Conservation (phyloP, 2,113 vertebrate genomes). For the Channa argus region DNA sequence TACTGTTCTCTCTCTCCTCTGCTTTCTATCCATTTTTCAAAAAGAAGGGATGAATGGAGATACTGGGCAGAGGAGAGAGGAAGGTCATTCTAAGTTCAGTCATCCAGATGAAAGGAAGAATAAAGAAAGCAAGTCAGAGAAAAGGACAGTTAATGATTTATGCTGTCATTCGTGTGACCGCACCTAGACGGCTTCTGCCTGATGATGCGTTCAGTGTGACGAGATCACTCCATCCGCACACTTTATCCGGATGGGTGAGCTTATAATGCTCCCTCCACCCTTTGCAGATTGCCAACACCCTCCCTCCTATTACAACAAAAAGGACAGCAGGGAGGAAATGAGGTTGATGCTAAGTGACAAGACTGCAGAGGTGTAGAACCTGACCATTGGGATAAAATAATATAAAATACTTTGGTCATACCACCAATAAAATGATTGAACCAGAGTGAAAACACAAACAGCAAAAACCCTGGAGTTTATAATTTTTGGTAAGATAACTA, state of each 20-base stretch:
- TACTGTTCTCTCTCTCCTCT: background rate
- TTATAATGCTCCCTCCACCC: conserved; percentile 38
- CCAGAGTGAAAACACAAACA: background rate
- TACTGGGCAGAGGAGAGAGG: conserved; percentile 30
- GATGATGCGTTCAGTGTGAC: conserved; percentile 58
- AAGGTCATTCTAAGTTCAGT: conserved; percentile 58
- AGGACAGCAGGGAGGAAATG: conserved; percentile 14
- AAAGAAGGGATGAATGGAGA: conserved; percentile 38
- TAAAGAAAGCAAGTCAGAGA: conserved; percentile 57
- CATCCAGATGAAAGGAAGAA: conserved; percentile 53
- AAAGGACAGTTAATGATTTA: conserved; percentile 63
- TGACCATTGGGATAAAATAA: background rate
- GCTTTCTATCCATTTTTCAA: conserved; percentile 35
- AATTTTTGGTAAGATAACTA: conserved; percentile 28
- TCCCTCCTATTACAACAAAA: background rate
- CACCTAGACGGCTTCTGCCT: conserved; percentile 49
- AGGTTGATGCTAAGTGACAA: conserved; percentile 38
- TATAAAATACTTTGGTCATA: conserved; percentile 23
- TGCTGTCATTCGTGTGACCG: conserved; percentile 59
- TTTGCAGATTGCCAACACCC: conserved; percentile 23
- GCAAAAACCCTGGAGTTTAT: conserved; percentile 11
- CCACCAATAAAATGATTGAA: conserved; percentile 4
- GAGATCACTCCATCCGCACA: conserved; percentile 50
- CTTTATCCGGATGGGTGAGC: conserved; percentile 56
- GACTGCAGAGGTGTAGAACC: background rate